Base-by-base conservation (phyloP, 2,888 invertebrate genomes). In the Drosophila suboccidentalis region DNA sequence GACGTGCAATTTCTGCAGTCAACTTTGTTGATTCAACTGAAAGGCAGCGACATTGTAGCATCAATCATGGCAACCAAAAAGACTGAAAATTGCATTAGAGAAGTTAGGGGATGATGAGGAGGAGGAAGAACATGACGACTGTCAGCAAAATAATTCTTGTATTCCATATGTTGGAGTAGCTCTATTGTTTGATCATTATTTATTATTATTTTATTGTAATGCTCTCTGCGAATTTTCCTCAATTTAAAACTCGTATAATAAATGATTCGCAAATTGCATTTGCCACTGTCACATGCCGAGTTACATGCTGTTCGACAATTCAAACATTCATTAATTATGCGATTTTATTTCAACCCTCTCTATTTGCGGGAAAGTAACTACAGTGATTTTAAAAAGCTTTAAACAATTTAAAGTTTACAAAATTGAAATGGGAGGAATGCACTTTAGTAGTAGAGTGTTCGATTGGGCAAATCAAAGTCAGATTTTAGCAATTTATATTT, bases 31-130 rank as follows among this genome's bases (percentile, higher is more conserved):
- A 49, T 29, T 62, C 11, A 58, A 36, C 17, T 66, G 46, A 54
- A 54, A 53, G 11, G 54, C 62, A 10, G 51, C 51, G 70, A 67
- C 63, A 73, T 65, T 54, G 71, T 65, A 71, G 67, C 83, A 80
- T 86, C 83, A 83, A 83, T 87, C 76, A 86, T 59, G 26, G 22
- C 55, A 62, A 65, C 5, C 26, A 26, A 26, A 26, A 26, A 26
- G 26, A 1, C 43, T 17, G 59, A 58, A 66, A 72, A 68, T 62
- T 65, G 66, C 49, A 60, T 64, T 62, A 10, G 26, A 15, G 3
- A 29, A 29, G 29, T 29, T 29, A 29, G 29, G 29, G 29, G 29
- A 29, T 29, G 29, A 2, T 8, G 8, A 29, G 5, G 2, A 13
- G 10, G 13, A 15, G 8, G 26, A 3, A 39, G 1, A 38, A 13